Evolutionary conservation across 2,888 invertebrate species (phyloP), one percentile per base, ranked within the genome.

Genomic region (Theretra japonica): DNA sequence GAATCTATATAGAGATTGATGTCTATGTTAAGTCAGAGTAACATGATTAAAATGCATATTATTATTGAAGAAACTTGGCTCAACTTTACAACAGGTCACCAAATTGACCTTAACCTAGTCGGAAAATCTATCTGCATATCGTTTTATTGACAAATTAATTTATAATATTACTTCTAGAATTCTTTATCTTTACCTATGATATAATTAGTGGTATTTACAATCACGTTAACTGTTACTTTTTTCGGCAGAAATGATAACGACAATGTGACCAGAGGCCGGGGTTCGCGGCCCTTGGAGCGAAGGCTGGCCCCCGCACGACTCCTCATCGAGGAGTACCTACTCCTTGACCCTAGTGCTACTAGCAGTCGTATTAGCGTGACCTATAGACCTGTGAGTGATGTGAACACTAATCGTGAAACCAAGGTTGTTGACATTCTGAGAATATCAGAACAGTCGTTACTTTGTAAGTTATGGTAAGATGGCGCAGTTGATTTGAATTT

Each of bases 221-320:
- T 21, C 53, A 58, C 17, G 59, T 69, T n/a, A 23, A 69, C 70
- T 11, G 21, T 70, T 41, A 69, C 77, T 33, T n/a, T 58, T 50
- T 11, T 71, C 23, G 23, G 6, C 73, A 94, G 94, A 93, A 82
- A 92, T 93, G 93, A 87, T 88, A 79, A 93, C 94, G 68, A 93
- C 93, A 62, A 93, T 92, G 81, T 94, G 94, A 94, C 94, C 94
- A 73, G 89, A 89, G 79, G 87, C 85, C 33, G 86, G 81, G 70
- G 90, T 86, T 76, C 88, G 85, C 68, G 89, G 85, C 57, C 86
- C 90, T 5, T 92, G 93, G 93, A 79, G 86, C 75, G 91, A 89
- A 59, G 88, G 88, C 72, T 91, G 93, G 92, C 91, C 91, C 53
- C 90, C 90, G 21, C 82, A 80, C 50, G 82, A 81, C 75, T 79